Percentiles rank a stretch among this genome's conserved stretches.
phyloP scores from a whole-genome alignment of 2,888 invertebrate species.

The Machimus atricapillus region DNA sequence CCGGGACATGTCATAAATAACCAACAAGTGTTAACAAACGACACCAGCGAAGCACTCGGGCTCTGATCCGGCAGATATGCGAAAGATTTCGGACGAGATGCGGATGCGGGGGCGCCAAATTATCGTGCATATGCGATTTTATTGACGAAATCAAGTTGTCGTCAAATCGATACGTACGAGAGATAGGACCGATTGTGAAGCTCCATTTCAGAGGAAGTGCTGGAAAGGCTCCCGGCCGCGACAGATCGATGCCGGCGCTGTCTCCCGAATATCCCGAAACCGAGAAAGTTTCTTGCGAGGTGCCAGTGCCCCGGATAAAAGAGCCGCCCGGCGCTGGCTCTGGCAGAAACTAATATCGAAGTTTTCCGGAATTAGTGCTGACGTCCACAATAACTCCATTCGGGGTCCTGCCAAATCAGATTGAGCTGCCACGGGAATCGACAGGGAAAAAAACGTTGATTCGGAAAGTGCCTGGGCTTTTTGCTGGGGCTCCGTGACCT shows the following conservation, averaged over 20 bases:
- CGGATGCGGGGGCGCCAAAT: background rate
- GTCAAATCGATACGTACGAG: conserved; percentile 10
- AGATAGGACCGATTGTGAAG: background rate
- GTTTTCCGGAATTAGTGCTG: conserved; percentile 30
- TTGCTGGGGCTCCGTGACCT: background rate
- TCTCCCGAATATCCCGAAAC: background rate
- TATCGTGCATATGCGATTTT: conserved; percentile 11
- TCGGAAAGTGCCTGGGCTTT: background rate
- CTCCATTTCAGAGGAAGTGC: background rate
- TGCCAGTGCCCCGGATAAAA: conserved; percentile 13
- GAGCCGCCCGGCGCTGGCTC: background rate
- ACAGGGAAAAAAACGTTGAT: conserved; percentile 1
- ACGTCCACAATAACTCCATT: conserved; percentile 34
- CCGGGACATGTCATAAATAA: conserved; percentile 23
- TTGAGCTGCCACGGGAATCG: conserved; percentile 27
- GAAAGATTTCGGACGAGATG: background rate
- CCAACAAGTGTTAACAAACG: conserved; percentile 39
- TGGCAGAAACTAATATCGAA: conserved; percentile 33
- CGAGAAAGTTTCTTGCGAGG: background rate
- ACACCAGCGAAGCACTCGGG: background rate
- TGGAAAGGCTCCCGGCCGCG: background rate
- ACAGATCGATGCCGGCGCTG: conserved; percentile 2
- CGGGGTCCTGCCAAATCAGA: conserved; percentile 28
- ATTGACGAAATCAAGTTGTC: conserved; percentile 5
- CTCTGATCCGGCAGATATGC: background rate